Percentiles rank a stretch among this genome's conserved stretches.
phyloP scores from a whole-genome alignment of 2,113 vertebrate genomes.

The Halcyon malimbica region DNA sequence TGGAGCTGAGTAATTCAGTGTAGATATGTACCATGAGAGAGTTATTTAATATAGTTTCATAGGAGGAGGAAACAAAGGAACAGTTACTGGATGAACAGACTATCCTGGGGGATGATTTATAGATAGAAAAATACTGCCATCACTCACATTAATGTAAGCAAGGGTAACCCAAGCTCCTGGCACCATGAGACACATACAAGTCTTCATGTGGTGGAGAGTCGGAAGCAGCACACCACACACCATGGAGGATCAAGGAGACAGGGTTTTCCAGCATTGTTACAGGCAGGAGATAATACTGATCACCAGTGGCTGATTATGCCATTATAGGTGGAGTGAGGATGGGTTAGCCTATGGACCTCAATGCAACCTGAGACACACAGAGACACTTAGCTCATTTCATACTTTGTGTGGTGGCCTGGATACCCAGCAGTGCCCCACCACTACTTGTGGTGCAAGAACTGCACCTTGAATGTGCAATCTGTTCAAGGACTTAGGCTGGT shows the following conservation, averaged over 20 bases:
- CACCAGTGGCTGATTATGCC: not conserved
- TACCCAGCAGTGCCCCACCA: not conserved
- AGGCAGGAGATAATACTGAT: not conserved
- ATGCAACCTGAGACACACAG: not conserved
- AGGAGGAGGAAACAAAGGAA: not conserved
- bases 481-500: not conserved
- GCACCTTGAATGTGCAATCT: not conserved
- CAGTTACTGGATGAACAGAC: not conserved
- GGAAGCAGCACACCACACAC: not conserved
- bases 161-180: not conserved
- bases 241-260: not conserved
- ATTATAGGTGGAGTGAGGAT: not conserved
- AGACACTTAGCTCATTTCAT: not conserved
- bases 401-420: not conserved
- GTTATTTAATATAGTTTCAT: not conserved
- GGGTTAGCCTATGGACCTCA: not conserved
- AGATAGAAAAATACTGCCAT: not conserved
- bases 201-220: not conserved
- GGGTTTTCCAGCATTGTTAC: not conserved
- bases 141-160: not conserved
- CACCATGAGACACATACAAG: not conserved
- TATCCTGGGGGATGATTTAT: not conserved
- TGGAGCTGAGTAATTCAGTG: not conserved
- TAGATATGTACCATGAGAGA: not conserved
- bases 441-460: not conserved